phyloP scores from a whole-genome alignment of 1,140 invertebrate genomes.

The Aphaenogaster rudis region DNA sequence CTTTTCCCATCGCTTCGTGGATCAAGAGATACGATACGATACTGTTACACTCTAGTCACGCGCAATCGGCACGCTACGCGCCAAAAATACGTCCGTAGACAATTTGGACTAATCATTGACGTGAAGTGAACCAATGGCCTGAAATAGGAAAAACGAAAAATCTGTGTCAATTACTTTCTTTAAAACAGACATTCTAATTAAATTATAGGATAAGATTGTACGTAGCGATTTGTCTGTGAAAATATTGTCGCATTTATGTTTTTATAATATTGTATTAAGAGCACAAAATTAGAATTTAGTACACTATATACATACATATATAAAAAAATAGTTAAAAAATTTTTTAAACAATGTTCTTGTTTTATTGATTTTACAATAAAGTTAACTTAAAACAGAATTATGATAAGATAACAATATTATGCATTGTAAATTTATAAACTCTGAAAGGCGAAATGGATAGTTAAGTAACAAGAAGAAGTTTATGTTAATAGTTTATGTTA shows the following conservation, averaged over 20 bases:
- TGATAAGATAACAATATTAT: slow-evolving; percentile 2
- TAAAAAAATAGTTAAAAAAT: not conserved
- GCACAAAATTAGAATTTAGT: not conserved
- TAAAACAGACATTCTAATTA: slow-evolving; percentile 16
- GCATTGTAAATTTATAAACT: not conserved
- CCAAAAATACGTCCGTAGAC: slow-evolving; percentile 39
- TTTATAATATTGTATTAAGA: not conserved
- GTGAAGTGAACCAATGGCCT: slow-evolving; percentile 19
- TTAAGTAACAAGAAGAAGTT: not conserved
- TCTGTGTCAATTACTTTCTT: slow-evolving; percentile 8
- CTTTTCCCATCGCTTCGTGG: slow-evolving; percentile 51
- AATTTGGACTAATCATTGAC: slow-evolving; percentile 37
- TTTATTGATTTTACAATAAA: slow-evolving; percentile 11
- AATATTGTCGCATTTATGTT: not conserved
- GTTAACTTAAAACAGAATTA: not conserved
- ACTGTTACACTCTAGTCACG: slow-evolving; percentile 56
- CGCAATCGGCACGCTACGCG: slow-evolving; percentile 38
- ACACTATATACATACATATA: not conserved
- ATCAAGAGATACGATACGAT: slow-evolving; percentile 39
- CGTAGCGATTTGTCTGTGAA: not conserved
- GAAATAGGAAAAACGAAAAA: slow-evolving; percentile 43
- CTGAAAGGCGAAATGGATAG: not conserved
- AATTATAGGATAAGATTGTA: not conserved
- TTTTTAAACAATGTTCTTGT: not conserved
- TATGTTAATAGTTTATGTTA: slow-evolving; percentile 24